These are phyloP conservation scores for Varanus salvator DNA, from an alignment of 2,113 vertebrate species.

Conservation along the genomic window DNA sequence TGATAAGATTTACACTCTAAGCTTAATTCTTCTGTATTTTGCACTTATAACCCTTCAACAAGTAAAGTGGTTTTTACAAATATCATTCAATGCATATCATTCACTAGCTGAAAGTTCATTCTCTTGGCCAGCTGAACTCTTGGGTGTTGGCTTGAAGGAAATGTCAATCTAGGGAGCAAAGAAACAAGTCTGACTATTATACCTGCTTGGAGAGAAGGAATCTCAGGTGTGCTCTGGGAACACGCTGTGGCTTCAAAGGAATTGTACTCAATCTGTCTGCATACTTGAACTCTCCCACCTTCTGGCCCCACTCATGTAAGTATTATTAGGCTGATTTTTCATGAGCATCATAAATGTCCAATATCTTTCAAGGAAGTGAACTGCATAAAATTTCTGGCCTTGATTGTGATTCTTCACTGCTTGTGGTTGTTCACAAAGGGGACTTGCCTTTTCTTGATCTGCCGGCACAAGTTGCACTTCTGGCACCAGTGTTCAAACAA, in stretches of 20 bases:
- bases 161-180: neutral
- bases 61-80: neutral
- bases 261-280: neutral
- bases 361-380: neutral
- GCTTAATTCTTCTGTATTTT: neutral
- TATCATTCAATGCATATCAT: neutral
- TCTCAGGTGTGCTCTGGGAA: neutral
- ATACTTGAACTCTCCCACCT: neutral
- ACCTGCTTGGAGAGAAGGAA: neutral
- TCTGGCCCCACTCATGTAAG: neutral
- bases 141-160: neutral
- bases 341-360: neutral
- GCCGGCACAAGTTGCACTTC: neutral
- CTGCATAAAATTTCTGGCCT: neutral
- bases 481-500: neutral
- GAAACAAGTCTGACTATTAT: neutral
- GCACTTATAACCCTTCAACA: neutral
- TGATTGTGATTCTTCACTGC: neutral
- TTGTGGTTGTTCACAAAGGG: conserved; percentile 8
- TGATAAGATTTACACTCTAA: neutral
- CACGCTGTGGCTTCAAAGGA: neutral
- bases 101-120: neutral
- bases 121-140: neutral
- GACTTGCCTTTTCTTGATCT: neutral
- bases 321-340: neutral